Base-by-base conservation (phyloP, 1,140 invertebrate genomes). In the Tetragnatha versicolor region DNA sequence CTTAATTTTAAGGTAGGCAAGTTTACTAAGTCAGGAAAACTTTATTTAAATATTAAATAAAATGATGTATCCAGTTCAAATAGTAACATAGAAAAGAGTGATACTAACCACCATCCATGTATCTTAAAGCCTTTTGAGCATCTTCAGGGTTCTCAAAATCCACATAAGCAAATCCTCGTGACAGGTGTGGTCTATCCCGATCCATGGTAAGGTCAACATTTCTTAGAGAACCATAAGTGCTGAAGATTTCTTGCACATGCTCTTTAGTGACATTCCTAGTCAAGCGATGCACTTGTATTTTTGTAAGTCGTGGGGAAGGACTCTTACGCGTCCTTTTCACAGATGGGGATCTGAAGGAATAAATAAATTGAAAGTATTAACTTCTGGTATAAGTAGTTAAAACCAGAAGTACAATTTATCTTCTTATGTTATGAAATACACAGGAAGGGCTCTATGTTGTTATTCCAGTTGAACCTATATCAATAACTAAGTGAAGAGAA, bases 111-210 rank as follows among this genome's bases (percentile, higher is more conserved):
- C 97, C 97, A 88, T 99, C 96, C 97, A 99, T 99, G 83, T 98
- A 95, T 86, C 98, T 98, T 91, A 98, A 95, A 0, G 97, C 97
- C 88, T 97, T 97, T 86, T 98, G 96, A 37, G 97, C 97, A 86
- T 98, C 96, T 83, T 98, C 96, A 1, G 94, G 87, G 76, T 91
- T 97, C 81, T 91, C 92, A 87, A 93, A 99, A 83, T 99, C 97
- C 7, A 99, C 92, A 85, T 98, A 98, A 7, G 94, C 95, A 88
- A 95, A 95, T 17, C 96, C 95, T 31, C 93, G 89, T 27, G 93
- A 92, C 81, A 95, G 89, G 84, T 94, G 91, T 0, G 91, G 90
- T 86, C 98, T 95, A 45, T 92, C 87, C 79, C 95, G 90, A 82
- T 99, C 96, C 68, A 90, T 89, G 0, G 93, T 92, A 83, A 98